Conservation (phyloP, 2,888 invertebrate genomes). For the Thereva unica region DNA sequence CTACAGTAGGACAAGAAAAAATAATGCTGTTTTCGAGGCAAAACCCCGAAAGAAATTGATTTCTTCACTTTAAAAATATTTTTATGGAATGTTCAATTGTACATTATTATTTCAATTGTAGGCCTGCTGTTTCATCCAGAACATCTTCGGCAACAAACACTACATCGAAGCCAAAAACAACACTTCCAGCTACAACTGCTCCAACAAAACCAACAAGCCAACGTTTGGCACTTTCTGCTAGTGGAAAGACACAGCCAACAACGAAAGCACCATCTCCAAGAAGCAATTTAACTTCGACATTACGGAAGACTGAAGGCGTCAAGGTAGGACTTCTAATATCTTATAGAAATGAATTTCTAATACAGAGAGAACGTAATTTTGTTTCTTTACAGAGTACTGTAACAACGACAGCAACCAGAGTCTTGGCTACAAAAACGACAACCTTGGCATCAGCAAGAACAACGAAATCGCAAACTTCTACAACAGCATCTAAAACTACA, state of each 20-base stretch:
- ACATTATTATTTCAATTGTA: background rate
- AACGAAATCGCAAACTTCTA: slow-evolving; percentile 38
- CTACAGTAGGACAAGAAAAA: too few species aligned
- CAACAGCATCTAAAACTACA: slow-evolving; percentile 43
- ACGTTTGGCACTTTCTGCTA: too few species aligned
- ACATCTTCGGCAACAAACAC: slow-evolving; percentile 17
- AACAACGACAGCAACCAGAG: slow-evolving; percentile 19
- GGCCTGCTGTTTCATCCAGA: slow-evolving; percentile 21
- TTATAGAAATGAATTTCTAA: too few species aligned
- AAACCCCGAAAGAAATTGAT: too few species aligned
- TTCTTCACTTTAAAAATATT: too few species aligned
- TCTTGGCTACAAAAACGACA: slow-evolving; percentile 17
- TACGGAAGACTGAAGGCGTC: slow-evolving; percentile 50
- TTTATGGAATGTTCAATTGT: background rate
- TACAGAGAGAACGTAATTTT: too few species aligned
- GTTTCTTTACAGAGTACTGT: background rate
- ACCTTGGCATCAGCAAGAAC: slow-evolving; percentile 35
- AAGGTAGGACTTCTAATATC: slow-evolving; percentile 40
- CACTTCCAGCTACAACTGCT: background rate
- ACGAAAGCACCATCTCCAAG: slow-evolving; percentile 49
- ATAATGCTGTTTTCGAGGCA: too few species aligned
- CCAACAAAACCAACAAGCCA: background rate
- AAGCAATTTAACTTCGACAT: slow-evolving; percentile 49
- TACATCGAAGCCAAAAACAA: slow-evolving; percentile 20
- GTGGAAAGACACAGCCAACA: too few species aligned